Percentiles rank a stretch among this genome's conserved stretches.
phyloP scores from a whole-genome alignment of 2,888 invertebrate genomes.

The Oscheius sp. region DNA sequence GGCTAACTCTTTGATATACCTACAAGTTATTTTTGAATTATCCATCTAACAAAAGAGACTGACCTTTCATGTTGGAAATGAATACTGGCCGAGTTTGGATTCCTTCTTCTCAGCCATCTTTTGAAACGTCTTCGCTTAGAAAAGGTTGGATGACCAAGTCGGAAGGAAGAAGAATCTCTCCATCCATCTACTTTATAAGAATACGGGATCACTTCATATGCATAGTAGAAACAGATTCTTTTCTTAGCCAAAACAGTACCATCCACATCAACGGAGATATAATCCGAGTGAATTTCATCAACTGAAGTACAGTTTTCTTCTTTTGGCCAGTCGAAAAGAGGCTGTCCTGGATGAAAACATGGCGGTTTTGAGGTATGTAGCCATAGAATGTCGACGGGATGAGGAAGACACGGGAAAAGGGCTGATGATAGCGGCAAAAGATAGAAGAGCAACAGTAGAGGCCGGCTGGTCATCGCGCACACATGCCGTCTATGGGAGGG shows the following conservation, averaged over 20 bases:
- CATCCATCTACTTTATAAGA: neutral
- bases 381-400: conserved; percentile 42
- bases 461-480: conserved; percentile 25
- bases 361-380: conserved; percentile 49
- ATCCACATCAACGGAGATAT: conserved; percentile 48
- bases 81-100: conserved; percentile 61
- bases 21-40: conserved; percentile 31
- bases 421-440: neutral
- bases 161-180: conserved; percentile 20
- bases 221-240: conserved; percentile 34
- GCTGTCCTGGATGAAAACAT: conserved; percentile 63
- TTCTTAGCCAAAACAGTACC: conserved; percentile 50
- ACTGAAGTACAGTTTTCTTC: conserved; percentile 23
- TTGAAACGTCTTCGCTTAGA: conserved; percentile 43
- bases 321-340: conserved; percentile 54
- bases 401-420: conserved; percentile 14
- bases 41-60: neutral
- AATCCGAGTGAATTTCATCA: conserved; percentile 38
- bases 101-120: conserved; percentile 63
- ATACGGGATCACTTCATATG: conserved; percentile 36
- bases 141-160: conserved; percentile 40
- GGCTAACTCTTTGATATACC: conserved; percentile 61
- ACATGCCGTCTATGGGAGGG: conserved; percentile 21
- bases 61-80: conserved; percentile 66
- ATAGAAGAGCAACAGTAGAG: conserved; percentile 1